Conservation (phyloP, 2,888 invertebrate species). For the Cerastis rubricosa region DNA sequence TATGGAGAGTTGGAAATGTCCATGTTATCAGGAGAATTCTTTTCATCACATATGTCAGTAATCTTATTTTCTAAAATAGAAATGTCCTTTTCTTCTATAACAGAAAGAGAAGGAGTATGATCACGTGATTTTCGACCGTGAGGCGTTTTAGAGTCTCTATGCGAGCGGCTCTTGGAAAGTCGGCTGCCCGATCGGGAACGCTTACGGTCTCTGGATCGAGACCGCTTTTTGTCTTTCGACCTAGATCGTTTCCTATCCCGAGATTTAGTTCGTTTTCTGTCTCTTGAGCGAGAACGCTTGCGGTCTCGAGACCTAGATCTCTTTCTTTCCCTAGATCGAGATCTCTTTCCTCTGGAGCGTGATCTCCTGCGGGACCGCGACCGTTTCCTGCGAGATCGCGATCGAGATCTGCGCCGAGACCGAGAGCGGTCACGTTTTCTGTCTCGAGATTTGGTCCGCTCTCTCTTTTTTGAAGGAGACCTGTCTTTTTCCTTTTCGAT, state of each 20-base stretch:
- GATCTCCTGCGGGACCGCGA: constrained; percentile 86
- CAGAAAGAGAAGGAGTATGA: constrained; percentile 79
- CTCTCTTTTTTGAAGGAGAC: constrained; percentile 85
- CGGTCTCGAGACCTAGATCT: constrained; percentile 91
- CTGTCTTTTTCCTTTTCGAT: constrained; percentile 75
- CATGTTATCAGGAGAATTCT: constrained; percentile 93
- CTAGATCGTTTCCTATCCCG: constrained; percentile 87
- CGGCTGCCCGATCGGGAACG: constrained; percentile 85
- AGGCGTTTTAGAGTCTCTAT: constrained; percentile 84
- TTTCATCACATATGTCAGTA: constrained; percentile 88
- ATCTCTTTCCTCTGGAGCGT: constrained; percentile 85
- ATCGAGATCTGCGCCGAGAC: constrained; percentile 92
- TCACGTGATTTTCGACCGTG: constrained; percentile 84
- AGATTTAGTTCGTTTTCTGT: constrained; percentile 87
- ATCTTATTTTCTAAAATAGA: constrained; percentile 75
- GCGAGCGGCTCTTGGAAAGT: constrained; percentile 85
- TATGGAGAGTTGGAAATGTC: constrained; percentile 95
- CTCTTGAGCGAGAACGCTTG: constrained; percentile 90
- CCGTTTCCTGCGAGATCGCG: constrained; percentile 88
- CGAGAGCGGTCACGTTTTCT: constrained; percentile 89
- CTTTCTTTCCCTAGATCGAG: constrained; percentile 90
- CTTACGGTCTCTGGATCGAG: constrained; percentile 86
- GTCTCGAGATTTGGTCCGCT: constrained; percentile 86
- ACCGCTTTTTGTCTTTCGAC: constrained; percentile 86
- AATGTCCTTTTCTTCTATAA: constrained; percentile 78